A percentile compares a stretch with the other conserved stretches of the same genome.
Conservation (phyloP, 2,888 invertebrate genomes). For the Rhogogaster chlorosoma region DNA sequence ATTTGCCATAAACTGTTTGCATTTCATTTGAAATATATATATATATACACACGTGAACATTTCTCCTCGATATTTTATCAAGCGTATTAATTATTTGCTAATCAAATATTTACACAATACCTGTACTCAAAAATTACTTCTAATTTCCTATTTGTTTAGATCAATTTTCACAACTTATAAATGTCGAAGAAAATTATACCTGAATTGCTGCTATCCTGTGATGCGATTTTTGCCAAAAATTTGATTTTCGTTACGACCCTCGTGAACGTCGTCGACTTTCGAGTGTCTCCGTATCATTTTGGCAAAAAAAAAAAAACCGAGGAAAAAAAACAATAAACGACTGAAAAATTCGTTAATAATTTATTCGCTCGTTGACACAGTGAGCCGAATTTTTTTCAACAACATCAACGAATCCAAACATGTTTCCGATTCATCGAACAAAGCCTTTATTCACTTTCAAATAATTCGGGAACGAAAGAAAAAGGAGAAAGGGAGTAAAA, state of each 20-base stretch:
- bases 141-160: too few species aligned
- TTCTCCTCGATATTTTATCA: too few species aligned
- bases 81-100: too few species aligned
- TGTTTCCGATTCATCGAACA: neutral
- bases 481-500: neutral
- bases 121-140: too few species aligned
- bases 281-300: constrained; percentile 21
- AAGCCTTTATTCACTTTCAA: neutral
- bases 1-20: neutral
- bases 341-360: neutral
- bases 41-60: too few species aligned
- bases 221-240: constrained; percentile 3
- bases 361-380: constrained; percentile 21
- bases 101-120: too few species aligned
- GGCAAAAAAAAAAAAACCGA: neutral
- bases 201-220: constrained; percentile 35
- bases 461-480: neutral
- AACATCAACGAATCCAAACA: neutral
- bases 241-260: neutral
- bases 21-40: neutral
- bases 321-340: neutral
- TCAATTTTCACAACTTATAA: too few species aligned
- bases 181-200: neutral
- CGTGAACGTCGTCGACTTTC: neutral
- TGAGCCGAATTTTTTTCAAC: neutral